These are phyloP conservation scores for Aspidiotus destructor DNA, from an alignment of 2,888 invertebrate species.

Conservation along the genomic window DNA sequence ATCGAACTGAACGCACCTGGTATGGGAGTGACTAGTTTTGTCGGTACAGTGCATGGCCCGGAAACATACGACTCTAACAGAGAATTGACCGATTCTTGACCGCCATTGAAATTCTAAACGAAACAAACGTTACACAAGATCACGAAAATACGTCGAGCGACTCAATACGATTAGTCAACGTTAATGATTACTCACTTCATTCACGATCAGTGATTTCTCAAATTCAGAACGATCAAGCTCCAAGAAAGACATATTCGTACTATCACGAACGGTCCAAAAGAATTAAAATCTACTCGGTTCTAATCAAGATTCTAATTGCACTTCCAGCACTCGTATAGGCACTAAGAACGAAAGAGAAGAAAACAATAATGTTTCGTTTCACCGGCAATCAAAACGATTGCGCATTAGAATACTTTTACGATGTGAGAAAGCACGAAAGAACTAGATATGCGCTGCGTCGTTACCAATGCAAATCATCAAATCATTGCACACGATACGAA, in stretches of 20 bases:
- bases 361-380: too few species aligned
- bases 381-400: too few species aligned
- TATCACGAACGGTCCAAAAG: too few species aligned
- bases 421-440: too few species aligned
- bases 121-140: background rate
- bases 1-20: conserved; percentile 8
- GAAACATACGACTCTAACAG: background rate
- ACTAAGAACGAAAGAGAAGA: too few species aligned
- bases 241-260: conserved; percentile 17
- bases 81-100: conserved; percentile 11
- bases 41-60: background rate
- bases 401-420: too few species aligned
- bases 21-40: conserved; percentile 18
- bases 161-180: background rate
- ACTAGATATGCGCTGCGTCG: too few species aligned
- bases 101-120: background rate
- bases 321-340: too few species aligned
- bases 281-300: too few species aligned
- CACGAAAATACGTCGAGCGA: background rate
- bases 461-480: too few species aligned
- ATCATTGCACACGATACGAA: too few species aligned
- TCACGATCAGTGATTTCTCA: conserved; percentile 9
- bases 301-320: too few species aligned
- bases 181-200: conserved; percentile 12
- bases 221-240: conserved; percentile 15